Evolutionary conservation across 2,797 vertebrate genomes (phyloP), one percentile per base, ranked within the genome.

Genomic region (Rhynchonycteris naso): DNA sequence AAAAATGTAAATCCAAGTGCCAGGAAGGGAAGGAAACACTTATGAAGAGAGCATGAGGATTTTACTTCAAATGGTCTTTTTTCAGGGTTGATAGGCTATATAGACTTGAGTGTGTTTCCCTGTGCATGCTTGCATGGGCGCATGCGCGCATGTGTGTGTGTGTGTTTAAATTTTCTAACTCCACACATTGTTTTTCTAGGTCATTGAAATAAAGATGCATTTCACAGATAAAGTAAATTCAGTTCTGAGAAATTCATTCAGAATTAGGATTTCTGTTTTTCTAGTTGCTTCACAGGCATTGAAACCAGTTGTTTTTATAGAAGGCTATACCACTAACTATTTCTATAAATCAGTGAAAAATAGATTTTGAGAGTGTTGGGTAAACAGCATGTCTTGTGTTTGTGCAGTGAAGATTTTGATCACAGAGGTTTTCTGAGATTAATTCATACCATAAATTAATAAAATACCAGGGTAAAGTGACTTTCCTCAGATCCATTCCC

Each of bases 201-300:
- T 93, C 71, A 93, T 72, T 93, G 74, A 85, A 96, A 97, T 66
- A 81, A 95, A 89, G 79, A 89, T 88, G 79, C 50, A 93, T 68
- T 93, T 88, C 94, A 69, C 76, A 86, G 38, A 95, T 58, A 96
- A 95, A 96, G 79, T 1, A 35, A 97, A 85, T 80, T 61, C 9
- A 78, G 56, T 92, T 96, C 92, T 85, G 94, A 95, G 87, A 97
- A 71, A 96, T 97, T 97, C 97, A 97, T 97, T 78, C 19, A 47
- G 96, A 97, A 97, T 96, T 86, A 81, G 82, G 96, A 95, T 94
- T 97, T 97, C 92, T 97, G 89, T 90, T 79, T 97, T 96, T 88
- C 76, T 97, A 97, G 97, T 98, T 97, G 96, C 89, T 95, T 97
- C 97, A 88, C 75, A 97, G 95, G 89, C 86, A 94, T 66, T 94